These are phyloP conservation scores for Aleiodes leptofemur DNA, from an alignment of 2,888 invertebrate species.

Conservation along the genomic window DNA sequence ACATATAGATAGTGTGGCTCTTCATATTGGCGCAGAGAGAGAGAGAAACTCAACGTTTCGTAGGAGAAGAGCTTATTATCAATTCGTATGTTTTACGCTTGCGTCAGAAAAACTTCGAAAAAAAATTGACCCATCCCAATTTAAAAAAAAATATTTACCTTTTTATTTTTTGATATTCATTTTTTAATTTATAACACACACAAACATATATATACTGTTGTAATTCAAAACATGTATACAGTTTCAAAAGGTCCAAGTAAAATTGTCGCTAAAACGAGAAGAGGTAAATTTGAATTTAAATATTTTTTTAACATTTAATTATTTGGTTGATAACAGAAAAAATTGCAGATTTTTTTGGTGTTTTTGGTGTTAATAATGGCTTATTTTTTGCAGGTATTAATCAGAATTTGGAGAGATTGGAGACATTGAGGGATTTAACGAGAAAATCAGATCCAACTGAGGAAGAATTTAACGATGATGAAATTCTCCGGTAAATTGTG, in stretches of 20 bases:
- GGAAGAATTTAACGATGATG: conserved; percentile 76
- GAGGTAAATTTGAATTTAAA: conserved; percentile 78
- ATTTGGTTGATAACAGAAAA: neutral
- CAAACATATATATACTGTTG: conserved; percentile 1
- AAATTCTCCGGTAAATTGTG: conserved; percentile 80
- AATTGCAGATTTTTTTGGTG: neutral
- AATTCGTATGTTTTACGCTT: conserved; percentile 27
- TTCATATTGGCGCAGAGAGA: conserved; percentile 5
- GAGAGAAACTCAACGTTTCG: conserved; percentile 1
- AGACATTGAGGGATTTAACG: conserved; percentile 83
- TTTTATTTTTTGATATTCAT: neutral
- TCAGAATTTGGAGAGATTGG: conserved; percentile 88
- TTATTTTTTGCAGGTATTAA: conserved; percentile 79
- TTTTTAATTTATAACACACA: neutral
- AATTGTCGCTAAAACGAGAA: conserved; percentile 90
- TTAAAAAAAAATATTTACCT: neutral
- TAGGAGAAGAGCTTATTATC: conserved; percentile 28
- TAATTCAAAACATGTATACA: conserved; percentile 84
- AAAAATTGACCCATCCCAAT: conserved; percentile 1
- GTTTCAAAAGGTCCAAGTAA: conserved; percentile 92
- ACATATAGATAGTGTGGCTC: conserved; percentile 24
- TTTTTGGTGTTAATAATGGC: neutral
- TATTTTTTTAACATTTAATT: neutral
- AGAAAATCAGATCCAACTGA: conserved; percentile 83
- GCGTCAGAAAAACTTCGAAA: conserved; percentile 30